phyloP scores from a whole-genome alignment of 2,797 vertebrate species.

The Trachops cirrhosus region DNA sequence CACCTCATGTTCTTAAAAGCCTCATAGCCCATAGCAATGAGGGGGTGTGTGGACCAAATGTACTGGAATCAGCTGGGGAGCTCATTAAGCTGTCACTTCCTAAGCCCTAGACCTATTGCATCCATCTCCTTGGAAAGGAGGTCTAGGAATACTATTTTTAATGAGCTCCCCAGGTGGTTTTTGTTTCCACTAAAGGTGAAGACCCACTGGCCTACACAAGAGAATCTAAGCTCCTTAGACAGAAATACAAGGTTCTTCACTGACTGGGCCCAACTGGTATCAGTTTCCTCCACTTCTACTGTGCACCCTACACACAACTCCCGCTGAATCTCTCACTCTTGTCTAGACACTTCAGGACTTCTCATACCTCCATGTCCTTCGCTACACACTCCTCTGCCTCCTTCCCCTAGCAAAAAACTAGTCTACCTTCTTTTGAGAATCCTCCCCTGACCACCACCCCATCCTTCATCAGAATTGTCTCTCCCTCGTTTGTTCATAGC shows the following conservation, averaged over 20 bases:
- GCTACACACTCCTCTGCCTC: background rate
- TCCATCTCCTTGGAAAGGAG: conserved; percentile 32
- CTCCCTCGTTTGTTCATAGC: background rate
- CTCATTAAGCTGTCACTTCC: conserved; percentile 32
- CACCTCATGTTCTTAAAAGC: conserved; percentile 25
- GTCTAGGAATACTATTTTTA: conserved; percentile 39
- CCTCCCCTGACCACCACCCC: background rate
- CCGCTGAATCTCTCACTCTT: background rate
- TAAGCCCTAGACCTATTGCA: background rate
- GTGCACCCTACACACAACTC: background rate
- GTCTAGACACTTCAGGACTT: background rate
- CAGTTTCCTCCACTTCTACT: background rate
- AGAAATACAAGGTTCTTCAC: background rate
- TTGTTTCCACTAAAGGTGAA: background rate
- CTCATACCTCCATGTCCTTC: background rate
- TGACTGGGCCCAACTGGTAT: background rate
- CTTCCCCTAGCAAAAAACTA: background rate
- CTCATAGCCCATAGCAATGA: background rate
- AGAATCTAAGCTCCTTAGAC: background rate
- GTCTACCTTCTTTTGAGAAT: background rate
- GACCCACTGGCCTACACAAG: background rate
- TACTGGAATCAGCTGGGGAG: conserved; percentile 32
- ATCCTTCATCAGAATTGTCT: background rate
- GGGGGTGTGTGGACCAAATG: background rate
- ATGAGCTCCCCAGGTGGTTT: conserved; percentile 41